Evolutionary conservation across 2,888 invertebrate species (phyloP).

Genomic region (Phyllotreta cruciferae): DNA sequence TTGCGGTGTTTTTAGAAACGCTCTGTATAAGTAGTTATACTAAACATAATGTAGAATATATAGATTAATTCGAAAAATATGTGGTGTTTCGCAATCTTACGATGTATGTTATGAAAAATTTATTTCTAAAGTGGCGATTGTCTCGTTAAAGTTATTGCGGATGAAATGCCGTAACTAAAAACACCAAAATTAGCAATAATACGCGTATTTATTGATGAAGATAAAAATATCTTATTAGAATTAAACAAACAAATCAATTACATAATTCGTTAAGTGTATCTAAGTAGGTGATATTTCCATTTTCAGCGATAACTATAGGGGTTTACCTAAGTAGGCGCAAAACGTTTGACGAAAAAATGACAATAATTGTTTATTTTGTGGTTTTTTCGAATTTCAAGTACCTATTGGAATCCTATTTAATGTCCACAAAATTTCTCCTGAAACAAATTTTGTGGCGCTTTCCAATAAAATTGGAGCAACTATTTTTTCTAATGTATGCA

Average conservation of each 20-base stretch:
- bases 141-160: constrained; percentile 4
- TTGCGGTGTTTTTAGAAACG: background rate
- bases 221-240: constrained; percentile 21
- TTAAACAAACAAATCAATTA: constrained; percentile 4
- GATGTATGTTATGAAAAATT: constrained; percentile 35
- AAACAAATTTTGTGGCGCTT: constrained; percentile 7
- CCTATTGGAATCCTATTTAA: no score
- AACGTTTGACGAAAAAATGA: no score
- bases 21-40: constrained; percentile 47
- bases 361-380: no score
- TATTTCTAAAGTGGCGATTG: constrained; percentile 16
- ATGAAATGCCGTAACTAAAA: constrained; percentile 1
- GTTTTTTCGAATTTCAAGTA: no score
- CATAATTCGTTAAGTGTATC: constrained; percentile 37
- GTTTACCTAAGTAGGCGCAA: no score
- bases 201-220: constrained; percentile 6
- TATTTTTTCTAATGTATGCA: background rate
- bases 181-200: no score
- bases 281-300: constrained; percentile 36
- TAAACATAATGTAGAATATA: constrained; percentile 36
- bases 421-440: no score
- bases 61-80: constrained; percentile 42
- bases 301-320: background rate
- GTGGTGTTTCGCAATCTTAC: constrained; percentile 45
- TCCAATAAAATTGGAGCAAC: no score